Conservation (phyloP, 1,140 invertebrate species). For the Cherax quadricarinatus region DNA sequence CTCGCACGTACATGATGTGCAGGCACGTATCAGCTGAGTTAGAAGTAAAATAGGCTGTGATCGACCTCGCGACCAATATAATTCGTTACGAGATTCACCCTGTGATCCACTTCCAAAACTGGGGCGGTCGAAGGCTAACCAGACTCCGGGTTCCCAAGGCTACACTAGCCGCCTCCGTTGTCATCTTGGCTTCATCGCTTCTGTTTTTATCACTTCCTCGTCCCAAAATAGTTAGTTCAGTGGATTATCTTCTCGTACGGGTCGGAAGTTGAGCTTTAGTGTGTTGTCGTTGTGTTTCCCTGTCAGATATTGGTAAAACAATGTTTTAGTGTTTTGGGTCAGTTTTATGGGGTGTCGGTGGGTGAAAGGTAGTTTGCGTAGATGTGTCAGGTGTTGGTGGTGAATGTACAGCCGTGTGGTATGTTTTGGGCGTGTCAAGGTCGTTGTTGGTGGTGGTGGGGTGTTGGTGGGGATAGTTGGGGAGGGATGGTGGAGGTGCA, state of each 20-base stretch:
- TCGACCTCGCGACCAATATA: not conserved
- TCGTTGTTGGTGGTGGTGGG: not conserved
- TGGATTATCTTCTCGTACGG: not conserved
- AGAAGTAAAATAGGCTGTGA: too few species aligned
- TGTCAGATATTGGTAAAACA: too few species aligned
- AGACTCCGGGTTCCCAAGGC: not conserved
- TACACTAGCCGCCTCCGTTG: not conserved
- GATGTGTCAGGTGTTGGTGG: not conserved
- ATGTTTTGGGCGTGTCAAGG: not conserved
- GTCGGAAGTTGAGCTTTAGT: not conserved
- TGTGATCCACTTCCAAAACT: not conserved
- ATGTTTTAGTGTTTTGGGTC: too few species aligned
- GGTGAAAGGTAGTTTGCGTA: not conserved
- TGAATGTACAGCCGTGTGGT: not conserved
- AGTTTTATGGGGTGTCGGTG: not conserved
- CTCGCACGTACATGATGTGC: too few species aligned
- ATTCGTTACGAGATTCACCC: not conserved
- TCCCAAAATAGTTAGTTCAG: not conserved
- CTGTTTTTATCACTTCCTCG: not conserved
- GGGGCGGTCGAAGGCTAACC: not conserved
- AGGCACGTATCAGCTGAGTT: too few species aligned
- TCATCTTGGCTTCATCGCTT: not conserved
- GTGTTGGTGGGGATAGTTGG: not conserved
- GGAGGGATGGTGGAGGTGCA: not conserved
- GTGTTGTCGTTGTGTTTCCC: too few species aligned